Conservation (phyloP, 2,113 vertebrate genomes). For the Plotosus lineatus region DNA sequence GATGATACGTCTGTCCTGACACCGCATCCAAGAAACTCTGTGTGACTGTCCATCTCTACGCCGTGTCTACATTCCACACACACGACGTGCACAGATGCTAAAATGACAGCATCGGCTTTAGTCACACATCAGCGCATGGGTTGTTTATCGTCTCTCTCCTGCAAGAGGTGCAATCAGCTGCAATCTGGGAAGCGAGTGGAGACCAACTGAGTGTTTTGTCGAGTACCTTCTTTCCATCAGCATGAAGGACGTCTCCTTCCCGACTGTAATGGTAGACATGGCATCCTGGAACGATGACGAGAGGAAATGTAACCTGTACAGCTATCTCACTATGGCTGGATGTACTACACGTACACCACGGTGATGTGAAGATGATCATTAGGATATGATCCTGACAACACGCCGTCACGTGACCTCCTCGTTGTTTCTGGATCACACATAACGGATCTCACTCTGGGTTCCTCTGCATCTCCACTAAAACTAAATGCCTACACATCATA, state of each 20-base stretch:
- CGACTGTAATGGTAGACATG: not conserved
- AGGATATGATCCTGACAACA: not conserved
- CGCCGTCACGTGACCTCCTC: not conserved
- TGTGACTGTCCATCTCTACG: not conserved
- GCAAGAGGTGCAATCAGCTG: conserved; percentile 13
- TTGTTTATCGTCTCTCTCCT: conserved; percentile 8
- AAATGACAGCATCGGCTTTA: not conserved
- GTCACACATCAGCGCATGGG: not conserved
- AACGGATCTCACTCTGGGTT: too few species aligned
- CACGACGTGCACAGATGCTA: not conserved
- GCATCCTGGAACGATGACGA: not conserved
- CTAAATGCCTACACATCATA: too few species aligned
- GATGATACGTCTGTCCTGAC: not conserved
- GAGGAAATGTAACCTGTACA: not conserved
- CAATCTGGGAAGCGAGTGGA: not conserved
- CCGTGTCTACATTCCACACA: not conserved
- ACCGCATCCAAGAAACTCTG: not conserved
- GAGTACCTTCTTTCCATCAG: not conserved
- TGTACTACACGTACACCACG: not conserved
- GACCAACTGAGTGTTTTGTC: not conserved
- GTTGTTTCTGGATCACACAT: not conserved
- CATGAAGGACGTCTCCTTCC: not conserved
- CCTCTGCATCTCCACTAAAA: too few species aligned
- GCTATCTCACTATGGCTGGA: not conserved
- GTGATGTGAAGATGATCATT: not conserved